These are phyloP conservation scores for Geococcyx californianus DNA, from an alignment of 2,113 vertebrate species.

Conservation along the genomic window DNA sequence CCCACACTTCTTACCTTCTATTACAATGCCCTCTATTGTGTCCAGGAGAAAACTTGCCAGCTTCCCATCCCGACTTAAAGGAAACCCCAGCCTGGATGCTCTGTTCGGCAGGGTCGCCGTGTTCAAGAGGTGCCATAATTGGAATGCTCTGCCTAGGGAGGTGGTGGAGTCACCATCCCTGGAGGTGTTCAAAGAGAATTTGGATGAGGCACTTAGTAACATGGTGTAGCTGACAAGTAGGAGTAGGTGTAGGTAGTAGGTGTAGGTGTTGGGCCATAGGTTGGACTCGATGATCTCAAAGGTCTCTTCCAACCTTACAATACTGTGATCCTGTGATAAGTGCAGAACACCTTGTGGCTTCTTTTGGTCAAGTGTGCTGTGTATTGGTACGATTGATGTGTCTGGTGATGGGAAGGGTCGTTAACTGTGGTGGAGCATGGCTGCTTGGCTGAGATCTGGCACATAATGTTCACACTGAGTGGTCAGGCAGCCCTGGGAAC, in stretches of 20 bases:
- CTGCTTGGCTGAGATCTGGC: background rate
- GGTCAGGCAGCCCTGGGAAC: too few species aligned
- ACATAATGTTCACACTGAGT: too few species aligned
- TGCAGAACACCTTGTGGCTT: background rate
- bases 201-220: too few species aligned
- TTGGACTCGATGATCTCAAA: too few species aligned
- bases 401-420: background rate
- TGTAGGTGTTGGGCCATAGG: too few species aligned
- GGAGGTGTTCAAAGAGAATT: too few species aligned
- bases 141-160: too few species aligned
- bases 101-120: background rate
- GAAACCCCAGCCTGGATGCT: background rate
- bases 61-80: background rate
- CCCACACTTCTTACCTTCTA: background rate
- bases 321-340: too few species aligned
- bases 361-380: background rate
- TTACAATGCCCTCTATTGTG: background rate
- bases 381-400: background rate
- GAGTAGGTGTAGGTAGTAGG: too few species aligned
- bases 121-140: background rate
- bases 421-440: background rate
- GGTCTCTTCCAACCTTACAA: too few species aligned
- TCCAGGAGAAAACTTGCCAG: background rate
- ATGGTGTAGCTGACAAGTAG: too few species aligned
- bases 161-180: too few species aligned